These are phyloP conservation scores for Alaudala cheleensis DNA, from an alignment of 2,113 vertebrate species.

Conservation along the genomic window DNA sequence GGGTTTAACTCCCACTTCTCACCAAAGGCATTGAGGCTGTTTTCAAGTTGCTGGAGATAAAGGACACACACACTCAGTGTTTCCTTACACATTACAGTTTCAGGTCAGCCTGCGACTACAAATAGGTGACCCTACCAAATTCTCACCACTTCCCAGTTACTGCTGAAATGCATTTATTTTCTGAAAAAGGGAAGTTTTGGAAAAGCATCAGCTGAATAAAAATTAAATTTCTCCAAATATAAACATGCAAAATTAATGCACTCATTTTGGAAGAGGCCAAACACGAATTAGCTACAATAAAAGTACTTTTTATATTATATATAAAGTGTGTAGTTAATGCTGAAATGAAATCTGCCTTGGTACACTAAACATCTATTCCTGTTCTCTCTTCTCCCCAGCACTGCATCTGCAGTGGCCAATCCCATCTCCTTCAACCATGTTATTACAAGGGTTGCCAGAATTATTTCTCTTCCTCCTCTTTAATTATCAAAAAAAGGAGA, in stretches of 20 bases:
- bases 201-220: background rate
- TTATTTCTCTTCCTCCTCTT: background rate
- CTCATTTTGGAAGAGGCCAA: background rate
- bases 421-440: background rate
- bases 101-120: background rate
- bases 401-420: background rate
- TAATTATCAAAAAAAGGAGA: background rate
- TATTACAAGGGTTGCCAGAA: background rate
- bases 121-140: background rate
- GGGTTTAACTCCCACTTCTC: constrained; percentile 96
- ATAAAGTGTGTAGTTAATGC: background rate
- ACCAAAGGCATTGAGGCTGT: constrained; percentile 92
- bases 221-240: background rate
- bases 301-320: background rate
- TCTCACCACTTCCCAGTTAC: background rate
- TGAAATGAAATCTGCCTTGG: background rate
- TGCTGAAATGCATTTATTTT: background rate
- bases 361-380: background rate
- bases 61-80: background rate
- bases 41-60: constrained; percentile 92
- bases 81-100: background rate
- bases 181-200: background rate
- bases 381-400: background rate
- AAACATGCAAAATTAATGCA: background rate
- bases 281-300: background rate